These are phyloP conservation scores for Pimpla rufipes DNA, from an alignment of 2,888 invertebrate genomes.

Conservation along the genomic window DNA sequence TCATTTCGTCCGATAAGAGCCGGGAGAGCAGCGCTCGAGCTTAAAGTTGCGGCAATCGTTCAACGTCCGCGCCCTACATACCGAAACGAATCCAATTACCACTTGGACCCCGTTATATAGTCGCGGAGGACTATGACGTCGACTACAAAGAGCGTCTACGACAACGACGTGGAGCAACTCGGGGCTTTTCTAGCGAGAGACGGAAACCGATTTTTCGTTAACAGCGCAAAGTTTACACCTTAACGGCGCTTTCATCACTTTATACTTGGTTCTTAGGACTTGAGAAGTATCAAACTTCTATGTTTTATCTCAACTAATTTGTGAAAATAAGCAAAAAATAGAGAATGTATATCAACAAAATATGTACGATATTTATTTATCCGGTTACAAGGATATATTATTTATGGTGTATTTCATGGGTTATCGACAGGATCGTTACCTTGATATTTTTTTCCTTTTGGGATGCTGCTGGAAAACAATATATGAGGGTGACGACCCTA, in stretches of 20 bases:
- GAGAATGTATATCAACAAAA: too few relatives aligned
- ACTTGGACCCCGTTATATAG: slow-evolving; percentile 20
- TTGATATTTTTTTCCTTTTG: too few relatives aligned
- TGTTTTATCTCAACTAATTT: background rate
- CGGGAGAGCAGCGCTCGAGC: slow-evolving; percentile 43
- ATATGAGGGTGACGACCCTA: too few relatives aligned
- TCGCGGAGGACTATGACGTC: slow-evolving; percentile 32
- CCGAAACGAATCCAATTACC: slow-evolving; percentile 64
- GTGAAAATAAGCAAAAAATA: background rate
- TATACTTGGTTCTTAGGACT: background rate
- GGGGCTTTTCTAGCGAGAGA: background rate
- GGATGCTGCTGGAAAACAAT: too few relatives aligned
- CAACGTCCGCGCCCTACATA: slow-evolving; percentile 65
- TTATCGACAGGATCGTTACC: too few relatives aligned
- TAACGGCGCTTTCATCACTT: background rate
- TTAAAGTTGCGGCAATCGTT: slow-evolving; percentile 64
- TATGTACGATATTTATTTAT: too few relatives aligned
- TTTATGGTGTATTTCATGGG: too few relatives aligned
- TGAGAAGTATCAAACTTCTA: background rate
- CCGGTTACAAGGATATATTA: too few relatives aligned
- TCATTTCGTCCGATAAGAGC: slow-evolving; percentile 63
- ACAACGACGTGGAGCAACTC: background rate
- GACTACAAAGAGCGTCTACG: slow-evolving; percentile 10
- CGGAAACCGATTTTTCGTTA: slow-evolving; percentile 1
- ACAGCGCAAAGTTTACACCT: background rate